Percentiles rank a stretch among this genome's conserved stretches.
phyloP scores from a whole-genome alignment of 2,797 vertebrate genomes.

The Acanthurus leucopareius region DNA sequence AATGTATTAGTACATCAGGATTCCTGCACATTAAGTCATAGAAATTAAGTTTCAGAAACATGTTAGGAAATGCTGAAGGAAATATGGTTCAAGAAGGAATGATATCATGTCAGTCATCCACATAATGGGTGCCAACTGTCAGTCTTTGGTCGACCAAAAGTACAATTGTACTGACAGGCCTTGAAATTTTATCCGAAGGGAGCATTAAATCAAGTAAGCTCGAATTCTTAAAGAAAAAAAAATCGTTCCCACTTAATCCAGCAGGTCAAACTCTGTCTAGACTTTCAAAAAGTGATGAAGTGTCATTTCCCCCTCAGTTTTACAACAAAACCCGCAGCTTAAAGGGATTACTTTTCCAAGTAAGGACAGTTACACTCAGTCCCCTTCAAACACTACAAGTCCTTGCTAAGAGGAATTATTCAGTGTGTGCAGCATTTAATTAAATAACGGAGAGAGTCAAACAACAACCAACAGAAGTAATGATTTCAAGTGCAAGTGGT shows the following conservation, averaged over 20 bases:
- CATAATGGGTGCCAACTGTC: not conserved
- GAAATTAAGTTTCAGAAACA: not conserved
- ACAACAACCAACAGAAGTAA: slow-evolving; percentile 7
- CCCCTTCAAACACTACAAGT: not conserved
- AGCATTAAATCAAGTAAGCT: slow-evolving; percentile 6
- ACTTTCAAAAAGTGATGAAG: slow-evolving; percentile 16
- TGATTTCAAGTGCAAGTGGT: slow-evolving; percentile 16
- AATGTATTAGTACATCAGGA: not conserved
- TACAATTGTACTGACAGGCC: too few species aligned
- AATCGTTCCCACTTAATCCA: slow-evolving; percentile 2
- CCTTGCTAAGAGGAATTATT: slow-evolving; percentile 8
- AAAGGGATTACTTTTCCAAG: not conserved
- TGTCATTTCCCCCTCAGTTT: slow-evolving; percentile 16
- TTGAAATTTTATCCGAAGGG: not conserved
- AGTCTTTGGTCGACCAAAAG: too few species aligned
- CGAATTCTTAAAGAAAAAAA: not conserved
- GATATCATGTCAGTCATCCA: not conserved
- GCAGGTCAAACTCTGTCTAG: slow-evolving; percentile 40
- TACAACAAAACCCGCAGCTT: slow-evolving; percentile 16
- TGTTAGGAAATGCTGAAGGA: not conserved
- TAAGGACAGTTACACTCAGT: not conserved
- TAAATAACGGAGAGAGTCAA: slow-evolving; percentile 6
- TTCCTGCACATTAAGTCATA: too few species aligned
- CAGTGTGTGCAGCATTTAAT: slow-evolving; percentile 4
- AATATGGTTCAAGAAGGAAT: not conserved